phyloP scores from a whole-genome alignment of 2,797 vertebrate species.

The Benthosema pterotum region DNA sequence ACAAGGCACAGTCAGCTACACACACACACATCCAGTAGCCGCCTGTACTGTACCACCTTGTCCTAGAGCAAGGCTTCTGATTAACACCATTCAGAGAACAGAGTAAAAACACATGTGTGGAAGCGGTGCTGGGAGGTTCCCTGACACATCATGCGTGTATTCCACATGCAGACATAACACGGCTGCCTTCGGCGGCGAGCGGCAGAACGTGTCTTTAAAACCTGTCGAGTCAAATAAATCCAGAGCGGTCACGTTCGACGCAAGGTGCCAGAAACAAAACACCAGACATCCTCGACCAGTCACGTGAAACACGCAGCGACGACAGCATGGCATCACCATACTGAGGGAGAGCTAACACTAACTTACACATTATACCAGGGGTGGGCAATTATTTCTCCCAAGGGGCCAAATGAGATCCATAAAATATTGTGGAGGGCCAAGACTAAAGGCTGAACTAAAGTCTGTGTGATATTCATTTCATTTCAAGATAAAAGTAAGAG shows the following conservation, averaged over 20 bases:
- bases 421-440: no score
- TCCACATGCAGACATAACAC: constrained; percentile 56
- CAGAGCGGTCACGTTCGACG: constrained; percentile 30
- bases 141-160: constrained; percentile 25
- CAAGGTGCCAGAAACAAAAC: constrained; percentile 25
- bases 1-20: no score
- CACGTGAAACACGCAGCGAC: constrained; percentile 4
- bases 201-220: constrained; percentile 36
- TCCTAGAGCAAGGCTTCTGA: constrained; percentile 17
- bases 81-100: constrained; percentile 31
- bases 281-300: constrained; percentile 11
- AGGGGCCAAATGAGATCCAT: no score
- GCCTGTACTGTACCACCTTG: constrained; percentile 15
- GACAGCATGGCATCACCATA: not conserved
- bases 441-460: no score
- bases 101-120: constrained; percentile 28
- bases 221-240: constrained; percentile 49
- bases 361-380: no score
- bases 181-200: constrained; percentile 30
- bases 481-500: no score
- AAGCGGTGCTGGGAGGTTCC: constrained; percentile 18
- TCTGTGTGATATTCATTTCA: no score
- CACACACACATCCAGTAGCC: not conserved
- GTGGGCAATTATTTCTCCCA: no score
- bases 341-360: not conserved